These are phyloP conservation scores for Urocolius indicus DNA, from an alignment of 2,113 vertebrate species.

Conservation along the genomic window DNA sequence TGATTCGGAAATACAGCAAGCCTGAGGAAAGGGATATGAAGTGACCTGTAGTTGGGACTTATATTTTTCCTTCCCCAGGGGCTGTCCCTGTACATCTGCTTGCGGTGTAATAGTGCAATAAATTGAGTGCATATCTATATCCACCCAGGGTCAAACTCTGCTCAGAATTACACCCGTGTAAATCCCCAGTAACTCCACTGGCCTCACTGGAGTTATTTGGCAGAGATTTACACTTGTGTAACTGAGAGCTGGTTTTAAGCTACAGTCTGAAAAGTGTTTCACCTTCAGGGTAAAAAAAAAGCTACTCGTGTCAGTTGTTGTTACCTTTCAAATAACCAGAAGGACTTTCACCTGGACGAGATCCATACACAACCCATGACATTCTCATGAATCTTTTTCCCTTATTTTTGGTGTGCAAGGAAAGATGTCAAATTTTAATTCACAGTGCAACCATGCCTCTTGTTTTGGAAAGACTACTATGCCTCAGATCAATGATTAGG, in stretches of 20 bases:
- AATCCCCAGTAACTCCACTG: constrained; percentile 57
- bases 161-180: constrained; percentile 64
- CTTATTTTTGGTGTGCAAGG: neutral
- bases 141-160: constrained; percentile 45
- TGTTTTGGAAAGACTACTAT: constrained; percentile 10
- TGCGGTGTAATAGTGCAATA: constrained; percentile 38
- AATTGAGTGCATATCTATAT: constrained; percentile 59
- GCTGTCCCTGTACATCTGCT: constrained; percentile 51
- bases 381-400: constrained; percentile 29
- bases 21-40: constrained; percentile 40
- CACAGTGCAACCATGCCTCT: neutral
- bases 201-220: constrained; percentile 36
- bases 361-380: constrained; percentile 34
- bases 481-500: constrained; percentile 11
- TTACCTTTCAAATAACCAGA: constrained; percentile 67
- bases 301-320: constrained; percentile 54
- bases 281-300: constrained; percentile 51
- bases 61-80: constrained; percentile 32
- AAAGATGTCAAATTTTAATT: constrained; percentile 14
- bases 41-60: constrained; percentile 43
- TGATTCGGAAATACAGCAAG: constrained; percentile 49
- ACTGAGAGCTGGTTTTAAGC: constrained; percentile 43
- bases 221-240: constrained; percentile 65
- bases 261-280: constrained; percentile 41
- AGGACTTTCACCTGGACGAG: constrained; percentile 60